Evolutionary conservation across 1,140 invertebrate genomes (phyloP).

Genomic region (Macrotrachela quadricornifera): DNA sequence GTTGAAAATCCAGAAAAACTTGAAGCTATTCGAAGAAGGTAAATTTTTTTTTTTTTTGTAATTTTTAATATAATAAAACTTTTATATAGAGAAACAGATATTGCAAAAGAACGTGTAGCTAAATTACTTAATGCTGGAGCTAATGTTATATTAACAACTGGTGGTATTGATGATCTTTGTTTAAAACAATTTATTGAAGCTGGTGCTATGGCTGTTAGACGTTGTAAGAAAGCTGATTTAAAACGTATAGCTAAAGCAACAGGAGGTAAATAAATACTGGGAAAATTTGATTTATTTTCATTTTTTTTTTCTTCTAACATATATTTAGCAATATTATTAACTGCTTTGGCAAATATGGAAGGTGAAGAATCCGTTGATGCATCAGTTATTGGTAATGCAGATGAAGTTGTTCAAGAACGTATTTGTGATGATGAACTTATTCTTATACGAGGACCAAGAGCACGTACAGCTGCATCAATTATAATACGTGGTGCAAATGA

Average conservation of each 20-base stretch:
- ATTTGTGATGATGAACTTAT: constrained; percentile 96
- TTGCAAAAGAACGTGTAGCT: constrained; percentile 86
- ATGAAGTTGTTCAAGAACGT: constrained; percentile 79
- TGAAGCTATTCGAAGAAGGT: constrained; percentile 66
- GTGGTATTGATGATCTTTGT: constrained; percentile 94
- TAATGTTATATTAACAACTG: constrained; percentile 80
- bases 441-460: constrained; percentile 63
- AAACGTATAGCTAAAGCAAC: constrained; percentile 91
- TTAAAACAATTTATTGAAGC: constrained; percentile 95
- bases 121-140: constrained; percentile 81
- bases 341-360: constrained; percentile 87
- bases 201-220: constrained; percentile 81
- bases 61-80: neutral
- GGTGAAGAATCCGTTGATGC: constrained; percentile 87
- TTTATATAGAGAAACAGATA: constrained; percentile 57
- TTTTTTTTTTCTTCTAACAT: constrained; percentile 1
- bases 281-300: neutral
- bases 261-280: constrained; percentile 38
- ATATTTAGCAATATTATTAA: constrained; percentile 65
- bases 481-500: constrained; percentile 92
- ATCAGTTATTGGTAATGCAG: constrained; percentile 73
- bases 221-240: constrained; percentile 84
- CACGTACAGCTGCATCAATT: constrained; percentile 71
- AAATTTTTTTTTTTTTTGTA: constrained; percentile 5
- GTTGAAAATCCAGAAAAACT: constrained; percentile 82